Evolutionary conservation across 2,797 vertebrate species (phyloP).

Genomic region (Podarcis lilfordi): DNA sequence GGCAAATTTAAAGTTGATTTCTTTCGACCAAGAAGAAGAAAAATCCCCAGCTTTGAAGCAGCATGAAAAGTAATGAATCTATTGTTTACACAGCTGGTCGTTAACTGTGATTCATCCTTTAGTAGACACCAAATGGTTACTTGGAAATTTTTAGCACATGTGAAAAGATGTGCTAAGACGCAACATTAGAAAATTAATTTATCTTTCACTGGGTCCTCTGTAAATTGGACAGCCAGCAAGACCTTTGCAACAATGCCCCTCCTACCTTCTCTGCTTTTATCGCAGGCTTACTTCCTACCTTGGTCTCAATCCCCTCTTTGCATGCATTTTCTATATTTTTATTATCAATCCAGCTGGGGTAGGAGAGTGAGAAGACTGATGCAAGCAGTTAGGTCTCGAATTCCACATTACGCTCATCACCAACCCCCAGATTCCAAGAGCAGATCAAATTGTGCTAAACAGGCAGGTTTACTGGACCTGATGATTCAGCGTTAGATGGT

Average conservation of each 20-base stretch:
- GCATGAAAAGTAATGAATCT: constrained; percentile 19
- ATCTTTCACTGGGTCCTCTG: constrained; percentile 7
- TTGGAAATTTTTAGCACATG: constrained; percentile 50
- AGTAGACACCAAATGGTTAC: constrained; percentile 19
- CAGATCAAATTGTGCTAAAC: not conserved
- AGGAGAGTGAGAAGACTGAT: not conserved
- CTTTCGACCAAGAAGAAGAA: constrained; percentile 31
- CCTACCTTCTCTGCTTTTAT: not conserved
- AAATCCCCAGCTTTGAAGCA: constrained; percentile 23
- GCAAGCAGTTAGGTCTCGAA: not conserved
- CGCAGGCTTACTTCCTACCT: not conserved
- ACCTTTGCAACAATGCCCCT: not conserved
- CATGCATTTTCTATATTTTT: not conserved
- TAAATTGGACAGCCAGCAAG: not conserved
- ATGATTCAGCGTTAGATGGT: no score
- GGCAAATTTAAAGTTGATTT: constrained; percentile 8
- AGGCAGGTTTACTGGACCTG: no score
- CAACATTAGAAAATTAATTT: not conserved
- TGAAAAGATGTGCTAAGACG: constrained; percentile 6
- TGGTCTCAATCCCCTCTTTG: not conserved
- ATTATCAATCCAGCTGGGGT: not conserved
- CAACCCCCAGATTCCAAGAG: not conserved
- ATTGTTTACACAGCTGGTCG: constrained; percentile 32
- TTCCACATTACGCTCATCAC: not conserved
- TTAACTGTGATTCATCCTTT: constrained; percentile 30